Percentiles rank a stretch among this genome's conserved stretches.
Evolutionary conservation across 2,113 vertebrate species (phyloP).

Genomic region (Serinus canaria): DNA sequence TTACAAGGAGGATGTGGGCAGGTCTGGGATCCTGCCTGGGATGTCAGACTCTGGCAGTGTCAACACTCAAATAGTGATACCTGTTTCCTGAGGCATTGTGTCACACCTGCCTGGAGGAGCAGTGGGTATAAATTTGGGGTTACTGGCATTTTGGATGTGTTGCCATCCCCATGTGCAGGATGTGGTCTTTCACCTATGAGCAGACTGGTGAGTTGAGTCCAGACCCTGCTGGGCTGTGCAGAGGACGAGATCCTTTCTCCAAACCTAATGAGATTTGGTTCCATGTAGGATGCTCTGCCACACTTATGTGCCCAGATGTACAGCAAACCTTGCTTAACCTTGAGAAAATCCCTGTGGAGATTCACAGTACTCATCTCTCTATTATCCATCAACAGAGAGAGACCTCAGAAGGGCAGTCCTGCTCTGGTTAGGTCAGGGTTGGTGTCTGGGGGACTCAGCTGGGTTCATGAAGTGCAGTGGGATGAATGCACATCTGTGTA

Average conservation of each 20-base stretch:
- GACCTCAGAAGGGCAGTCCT: background rate
- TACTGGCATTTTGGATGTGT: background rate
- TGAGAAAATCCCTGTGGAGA: background rate
- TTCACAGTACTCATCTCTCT: background rate
- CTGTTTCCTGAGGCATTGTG: background rate
- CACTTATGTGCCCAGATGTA: background rate
- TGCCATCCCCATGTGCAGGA: background rate
- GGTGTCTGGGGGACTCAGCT: background rate
- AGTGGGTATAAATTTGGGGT: background rate
- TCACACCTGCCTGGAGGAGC: background rate
- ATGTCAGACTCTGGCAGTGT: background rate
- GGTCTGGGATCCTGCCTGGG: background rate
- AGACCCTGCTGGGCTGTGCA: background rate
- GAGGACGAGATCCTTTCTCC: background rate
- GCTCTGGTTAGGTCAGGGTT: background rate
- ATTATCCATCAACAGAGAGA: accelerated
- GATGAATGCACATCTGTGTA: background rate
- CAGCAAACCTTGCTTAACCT: background rate
- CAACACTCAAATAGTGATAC: background rate
- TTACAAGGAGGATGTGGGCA: background rate
- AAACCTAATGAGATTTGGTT: background rate
- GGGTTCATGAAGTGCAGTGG: background rate
- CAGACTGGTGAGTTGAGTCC: background rate
- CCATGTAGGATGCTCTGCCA: background rate
- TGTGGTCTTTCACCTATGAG: background rate